Conservation (phyloP, 1,140 invertebrate species). For the Euura lappo region DNA sequence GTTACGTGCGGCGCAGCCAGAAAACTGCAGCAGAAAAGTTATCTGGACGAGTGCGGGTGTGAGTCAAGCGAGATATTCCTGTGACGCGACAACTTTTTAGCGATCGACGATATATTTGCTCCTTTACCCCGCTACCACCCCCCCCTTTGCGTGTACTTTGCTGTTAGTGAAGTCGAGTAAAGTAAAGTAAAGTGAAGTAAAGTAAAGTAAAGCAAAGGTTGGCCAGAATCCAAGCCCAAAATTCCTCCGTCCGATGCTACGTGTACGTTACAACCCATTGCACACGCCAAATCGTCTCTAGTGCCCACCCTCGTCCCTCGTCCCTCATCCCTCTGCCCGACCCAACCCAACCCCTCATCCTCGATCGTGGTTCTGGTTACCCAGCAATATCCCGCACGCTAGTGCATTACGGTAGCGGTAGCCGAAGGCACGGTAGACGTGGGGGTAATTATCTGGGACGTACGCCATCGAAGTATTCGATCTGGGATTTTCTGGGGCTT, state of each 20-base stretch:
- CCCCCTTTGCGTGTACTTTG: constrained; percentile 12
- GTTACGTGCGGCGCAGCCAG: background rate
- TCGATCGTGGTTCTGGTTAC: constrained; percentile 14
- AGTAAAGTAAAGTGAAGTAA: constrained; percentile 30
- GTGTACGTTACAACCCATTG: constrained; percentile 55
- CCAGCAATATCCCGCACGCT: constrained; percentile 39
- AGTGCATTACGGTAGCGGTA: constrained; percentile 29
- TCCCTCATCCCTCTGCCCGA: constrained; percentile 34
- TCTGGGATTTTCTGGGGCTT: background rate
- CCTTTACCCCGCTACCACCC: constrained; percentile 14
- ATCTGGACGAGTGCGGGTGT: background rate
- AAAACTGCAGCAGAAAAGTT: constrained; percentile 1
- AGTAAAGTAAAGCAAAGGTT: constrained; percentile 49
- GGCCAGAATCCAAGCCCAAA: constrained; percentile 48
- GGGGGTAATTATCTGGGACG: constrained; percentile 35
- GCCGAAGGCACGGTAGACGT: constrained; percentile 5
- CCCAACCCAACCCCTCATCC: constrained; percentile 18
- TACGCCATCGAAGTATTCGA: background rate
- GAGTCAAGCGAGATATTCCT: background rate
- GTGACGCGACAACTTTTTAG: background rate
- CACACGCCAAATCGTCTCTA: constrained; percentile 55
- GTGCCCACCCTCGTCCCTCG: constrained; percentile 35
- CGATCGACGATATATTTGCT: constrained; percentile 26
- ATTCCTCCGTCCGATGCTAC: constrained; percentile 42
- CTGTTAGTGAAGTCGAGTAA: constrained; percentile 23